Evolutionary conservation across 2,797 vertebrate genomes (phyloP).

Genomic region (Helicolenus hilgendorfi): DNA sequence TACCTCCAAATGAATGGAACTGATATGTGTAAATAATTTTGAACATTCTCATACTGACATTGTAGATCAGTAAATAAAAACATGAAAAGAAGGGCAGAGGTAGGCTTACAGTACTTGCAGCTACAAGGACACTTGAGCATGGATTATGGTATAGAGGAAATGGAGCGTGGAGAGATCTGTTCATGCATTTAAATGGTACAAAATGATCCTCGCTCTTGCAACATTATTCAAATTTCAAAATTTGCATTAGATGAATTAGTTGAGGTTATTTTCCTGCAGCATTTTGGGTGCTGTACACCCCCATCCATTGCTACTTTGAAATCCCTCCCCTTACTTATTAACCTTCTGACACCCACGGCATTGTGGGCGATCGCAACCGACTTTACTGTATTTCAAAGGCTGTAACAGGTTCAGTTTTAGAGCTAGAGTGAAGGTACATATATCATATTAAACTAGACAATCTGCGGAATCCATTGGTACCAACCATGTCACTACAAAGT

Average conservation of each 20-base stretch:
- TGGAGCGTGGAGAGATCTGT: slow-evolving; percentile 19
- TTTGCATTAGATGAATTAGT: slow-evolving; percentile 60
- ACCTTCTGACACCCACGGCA: neutral
- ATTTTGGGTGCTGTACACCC: neutral
- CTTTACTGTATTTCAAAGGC: neutral
- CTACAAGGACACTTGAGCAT: slow-evolving; percentile 9
- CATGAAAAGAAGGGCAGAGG: neutral
- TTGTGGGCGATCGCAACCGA: neutral
- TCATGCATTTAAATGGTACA: slow-evolving; percentile 59
- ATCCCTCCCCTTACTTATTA: neutral
- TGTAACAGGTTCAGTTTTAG: neutral
- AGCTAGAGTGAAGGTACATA: neutral
- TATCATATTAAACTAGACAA: neutral
- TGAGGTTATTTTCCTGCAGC: slow-evolving; percentile 28
- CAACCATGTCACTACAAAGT: neutral
- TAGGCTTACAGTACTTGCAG: neutral
- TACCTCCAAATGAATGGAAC: neutral
- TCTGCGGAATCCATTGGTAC: neutral
- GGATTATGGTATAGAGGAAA: slow-evolving; percentile 32
- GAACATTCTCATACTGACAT: neutral
- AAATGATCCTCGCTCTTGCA: slow-evolving; percentile 37
- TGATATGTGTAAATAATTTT: neutral
- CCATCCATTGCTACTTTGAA: neutral
- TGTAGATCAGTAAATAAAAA: slow-evolving; percentile 15
- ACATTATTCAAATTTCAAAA: slow-evolving; percentile 55